These are phyloP conservation scores for Tapirus terrestris DNA, from an alignment of 2,113 vertebrate genomes.

Conservation along the genomic window DNA sequence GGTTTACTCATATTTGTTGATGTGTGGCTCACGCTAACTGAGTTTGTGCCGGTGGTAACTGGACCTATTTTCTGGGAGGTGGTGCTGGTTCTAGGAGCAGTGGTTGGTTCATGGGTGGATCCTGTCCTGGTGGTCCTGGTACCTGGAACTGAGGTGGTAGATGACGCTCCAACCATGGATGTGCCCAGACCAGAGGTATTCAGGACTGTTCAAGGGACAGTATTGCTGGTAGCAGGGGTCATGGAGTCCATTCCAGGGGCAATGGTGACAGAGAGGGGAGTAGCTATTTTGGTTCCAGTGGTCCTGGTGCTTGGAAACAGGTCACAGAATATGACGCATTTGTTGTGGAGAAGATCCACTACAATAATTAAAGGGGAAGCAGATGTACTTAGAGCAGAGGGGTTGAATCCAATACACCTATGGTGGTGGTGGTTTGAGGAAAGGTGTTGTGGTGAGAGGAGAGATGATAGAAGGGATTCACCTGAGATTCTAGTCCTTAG, in stretches of 20 bases:
- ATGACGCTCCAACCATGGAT: background rate
- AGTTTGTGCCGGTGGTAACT: rapidly evolving
- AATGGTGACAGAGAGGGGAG: background rate
- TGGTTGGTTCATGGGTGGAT: background rate
- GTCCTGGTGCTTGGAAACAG: background rate
- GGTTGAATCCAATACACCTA: background rate
- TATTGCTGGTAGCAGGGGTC: background rate
- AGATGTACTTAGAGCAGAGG: background rate
- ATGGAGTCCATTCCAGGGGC: background rate
- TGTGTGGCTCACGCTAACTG: background rate
- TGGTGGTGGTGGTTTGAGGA: background rate
- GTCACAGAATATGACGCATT: background rate
- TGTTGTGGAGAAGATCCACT: background rate
- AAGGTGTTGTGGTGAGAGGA: background rate
- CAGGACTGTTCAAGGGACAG: too few species aligned
- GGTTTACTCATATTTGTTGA: background rate
- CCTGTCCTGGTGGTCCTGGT: background rate
- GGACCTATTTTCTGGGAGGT: background rate
- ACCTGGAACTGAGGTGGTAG: background rate
- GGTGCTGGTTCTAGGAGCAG: background rate
- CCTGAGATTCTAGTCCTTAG: background rate
- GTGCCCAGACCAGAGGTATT: background rate
- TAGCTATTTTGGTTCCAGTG: background rate
- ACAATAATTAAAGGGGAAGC: background rate
- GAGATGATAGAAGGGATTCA: background rate